Conservation (phyloP, 1,140 invertebrate genomes). For the Drosophila saltans region DNA sequence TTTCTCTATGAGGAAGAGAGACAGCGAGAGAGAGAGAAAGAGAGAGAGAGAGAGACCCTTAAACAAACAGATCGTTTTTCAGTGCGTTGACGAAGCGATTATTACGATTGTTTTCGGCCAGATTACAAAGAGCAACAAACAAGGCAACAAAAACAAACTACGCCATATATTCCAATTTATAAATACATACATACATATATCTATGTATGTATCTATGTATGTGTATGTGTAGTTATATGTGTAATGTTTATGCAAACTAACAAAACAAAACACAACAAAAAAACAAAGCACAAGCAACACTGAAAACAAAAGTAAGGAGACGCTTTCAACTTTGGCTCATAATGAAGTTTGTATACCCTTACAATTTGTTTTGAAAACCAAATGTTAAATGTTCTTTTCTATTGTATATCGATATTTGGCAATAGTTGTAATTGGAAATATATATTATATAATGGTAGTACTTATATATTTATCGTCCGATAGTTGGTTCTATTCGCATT, state of each 20-base stretch:
- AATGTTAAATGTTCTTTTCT: no score
- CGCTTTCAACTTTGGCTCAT: no score
- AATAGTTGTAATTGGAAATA: no score
- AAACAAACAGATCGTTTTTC: background rate
- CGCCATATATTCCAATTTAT: background rate
- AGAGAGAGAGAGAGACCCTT: background rate
- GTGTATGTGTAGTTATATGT: background rate
- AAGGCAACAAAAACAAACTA: background rate
- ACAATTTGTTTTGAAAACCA: no score
- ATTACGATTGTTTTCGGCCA: background rate
- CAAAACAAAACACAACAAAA: background rate
- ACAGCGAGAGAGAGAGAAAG: no score
- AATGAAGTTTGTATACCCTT: no score
- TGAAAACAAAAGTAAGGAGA: background rate
- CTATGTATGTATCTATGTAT: background rate
- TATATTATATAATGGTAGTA: no score
- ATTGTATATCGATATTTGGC: no score
- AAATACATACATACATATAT: background rate
- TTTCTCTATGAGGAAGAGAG: background rate
- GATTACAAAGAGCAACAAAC: slow-evolving; percentile 3
- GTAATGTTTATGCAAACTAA: slow-evolving; percentile 7
- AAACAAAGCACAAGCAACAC: background rate
- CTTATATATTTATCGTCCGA: no score
- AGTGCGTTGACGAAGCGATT: background rate
- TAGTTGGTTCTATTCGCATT: no score